Evolutionary conservation across 2,113 vertebrate species (phyloP).

Genomic region (Archilochus colubris): DNA sequence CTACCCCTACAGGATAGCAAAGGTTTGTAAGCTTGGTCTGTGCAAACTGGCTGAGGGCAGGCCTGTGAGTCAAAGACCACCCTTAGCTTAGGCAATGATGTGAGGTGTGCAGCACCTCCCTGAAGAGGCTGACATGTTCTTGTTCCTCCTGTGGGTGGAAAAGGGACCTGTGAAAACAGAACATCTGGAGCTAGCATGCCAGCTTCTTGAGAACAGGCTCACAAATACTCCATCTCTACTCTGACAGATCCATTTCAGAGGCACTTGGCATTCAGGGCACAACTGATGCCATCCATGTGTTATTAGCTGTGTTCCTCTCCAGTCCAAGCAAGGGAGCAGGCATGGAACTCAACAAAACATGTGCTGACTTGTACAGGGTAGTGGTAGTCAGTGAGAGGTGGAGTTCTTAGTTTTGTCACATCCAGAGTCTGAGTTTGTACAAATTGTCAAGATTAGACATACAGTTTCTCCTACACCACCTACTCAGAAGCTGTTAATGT

Average conservation of each 20-base stretch:
- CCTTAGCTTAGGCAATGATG: background rate
- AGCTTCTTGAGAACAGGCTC: background rate
- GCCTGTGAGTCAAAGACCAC: background rate
- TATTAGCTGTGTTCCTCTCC: background rate
- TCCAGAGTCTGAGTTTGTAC: background rate
- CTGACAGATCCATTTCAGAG: background rate
- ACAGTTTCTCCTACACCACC: slow-evolving; percentile 54
- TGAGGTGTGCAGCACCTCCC: background rate
- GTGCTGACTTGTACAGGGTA: background rate
- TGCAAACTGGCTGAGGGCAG: background rate
- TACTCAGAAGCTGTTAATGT: slow-evolving; percentile 51
- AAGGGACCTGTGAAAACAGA: background rate
- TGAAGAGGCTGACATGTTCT: background rate
- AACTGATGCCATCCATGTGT: background rate
- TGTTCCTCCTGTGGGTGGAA: background rate
- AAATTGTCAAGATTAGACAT: background rate
- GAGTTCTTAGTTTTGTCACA: background rate
- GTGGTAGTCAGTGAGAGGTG: background rate
- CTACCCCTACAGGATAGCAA: slow-evolving; percentile 68
- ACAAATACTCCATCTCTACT: background rate
- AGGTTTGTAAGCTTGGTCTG: slow-evolving; percentile 41
- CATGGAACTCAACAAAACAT: background rate
- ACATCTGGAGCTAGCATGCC: background rate
- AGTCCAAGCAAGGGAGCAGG: background rate
- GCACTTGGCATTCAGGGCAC: background rate